Evolutionary conservation across 2,888 invertebrate species (phyloP), one percentile per base, ranked within the genome.

Genomic region (Leptinotarsa peninsularis): DNA sequence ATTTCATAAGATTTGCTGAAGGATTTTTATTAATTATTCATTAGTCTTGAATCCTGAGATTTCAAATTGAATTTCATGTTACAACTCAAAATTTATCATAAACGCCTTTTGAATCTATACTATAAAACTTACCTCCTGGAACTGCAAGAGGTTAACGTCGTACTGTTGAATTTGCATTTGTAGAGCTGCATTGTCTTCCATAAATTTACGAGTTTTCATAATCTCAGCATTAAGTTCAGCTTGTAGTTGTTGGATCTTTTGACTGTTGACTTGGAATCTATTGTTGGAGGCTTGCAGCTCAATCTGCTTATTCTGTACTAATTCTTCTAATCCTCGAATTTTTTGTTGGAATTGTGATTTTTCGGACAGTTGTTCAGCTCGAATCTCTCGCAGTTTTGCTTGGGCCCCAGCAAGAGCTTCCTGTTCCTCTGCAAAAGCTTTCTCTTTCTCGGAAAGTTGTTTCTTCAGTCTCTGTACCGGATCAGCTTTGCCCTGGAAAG

Each of bases 361-460:
- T 86, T 95, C 95, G 3, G 91, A 88, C 82, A 92, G 92, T 83
- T 95, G 88, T 80, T 93, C 93, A 50, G 90, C 88, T 84, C 95
- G 92, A 18, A 97, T 87, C 83, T 96, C 96, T 81, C 94, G 94
- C 66, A 96, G 85, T 87, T 95, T 96, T 52, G 92, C 93, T 83
- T 95, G 95, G 15, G 94, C 91, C 4, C 94, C 93, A 82, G 92
- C 90, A 1, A 94, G 92, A 0, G 94, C 93, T 83, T 95, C 94
- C 79, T 94, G 92, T 84, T 95, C 94, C 79, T 95, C 95, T 3
- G 90, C 88, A 4, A 96, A 87, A 1, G 93, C 91, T 82, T 94
- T 94, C 82, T 96, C 96, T 84, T 95, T 96, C 81, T 97, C 97
- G 27, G 95, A 94, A 49, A 98, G 89, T 87, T 97, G 96, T 82